These are phyloP conservation scores for Olivierus martensii DNA, from an alignment of 1,140 invertebrate genomes.

Conservation along the genomic window DNA sequence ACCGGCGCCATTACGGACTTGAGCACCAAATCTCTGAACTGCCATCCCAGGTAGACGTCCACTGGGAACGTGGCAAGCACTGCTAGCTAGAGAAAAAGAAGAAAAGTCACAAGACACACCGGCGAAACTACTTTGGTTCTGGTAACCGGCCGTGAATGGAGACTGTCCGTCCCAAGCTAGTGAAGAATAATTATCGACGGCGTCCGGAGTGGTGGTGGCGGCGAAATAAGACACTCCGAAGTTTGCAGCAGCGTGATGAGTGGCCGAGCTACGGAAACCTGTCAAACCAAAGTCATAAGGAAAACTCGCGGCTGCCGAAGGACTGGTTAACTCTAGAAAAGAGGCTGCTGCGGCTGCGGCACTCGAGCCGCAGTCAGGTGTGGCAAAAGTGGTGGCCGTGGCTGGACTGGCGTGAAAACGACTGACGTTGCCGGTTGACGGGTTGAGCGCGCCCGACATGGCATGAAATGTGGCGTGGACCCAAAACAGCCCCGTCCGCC, in stretches of 20 bases:
- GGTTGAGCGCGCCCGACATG: constrained; percentile 18
- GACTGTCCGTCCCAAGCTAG: constrained; percentile 8
- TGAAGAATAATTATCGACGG: constrained; percentile 11
- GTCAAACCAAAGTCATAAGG: constrained; percentile 10
- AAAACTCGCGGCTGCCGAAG: constrained; percentile 2
- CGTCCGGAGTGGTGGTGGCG: neutral
- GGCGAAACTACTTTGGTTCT: neutral
- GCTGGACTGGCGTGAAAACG: constrained; percentile 16
- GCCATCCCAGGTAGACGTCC: neutral
- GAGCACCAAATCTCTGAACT: neutral
- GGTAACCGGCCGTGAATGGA: constrained; percentile 1
- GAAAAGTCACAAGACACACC: constrained; percentile 4
- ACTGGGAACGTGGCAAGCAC: neutral
- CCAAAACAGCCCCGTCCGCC: constrained; percentile 3
- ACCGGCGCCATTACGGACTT: neutral
- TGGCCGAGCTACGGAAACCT: neutral
- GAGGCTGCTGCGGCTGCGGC: constrained; percentile 1
- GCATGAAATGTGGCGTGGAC: constrained; percentile 4
- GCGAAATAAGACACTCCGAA: constrained; percentile 1
- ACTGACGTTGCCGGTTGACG: constrained; percentile 16
- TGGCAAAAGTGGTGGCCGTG: constrained; percentile 5
- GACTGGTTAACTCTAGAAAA: constrained; percentile 15
- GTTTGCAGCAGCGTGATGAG: constrained; percentile 1
- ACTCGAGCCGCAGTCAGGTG: constrained; percentile 14
- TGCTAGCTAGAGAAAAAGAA: constrained; percentile 1